A percentile compares a stretch with the other conserved stretches of the same genome.
Conservation (phyloP, 2,797 vertebrate genomes). For the Anguilla pacifica region DNA sequence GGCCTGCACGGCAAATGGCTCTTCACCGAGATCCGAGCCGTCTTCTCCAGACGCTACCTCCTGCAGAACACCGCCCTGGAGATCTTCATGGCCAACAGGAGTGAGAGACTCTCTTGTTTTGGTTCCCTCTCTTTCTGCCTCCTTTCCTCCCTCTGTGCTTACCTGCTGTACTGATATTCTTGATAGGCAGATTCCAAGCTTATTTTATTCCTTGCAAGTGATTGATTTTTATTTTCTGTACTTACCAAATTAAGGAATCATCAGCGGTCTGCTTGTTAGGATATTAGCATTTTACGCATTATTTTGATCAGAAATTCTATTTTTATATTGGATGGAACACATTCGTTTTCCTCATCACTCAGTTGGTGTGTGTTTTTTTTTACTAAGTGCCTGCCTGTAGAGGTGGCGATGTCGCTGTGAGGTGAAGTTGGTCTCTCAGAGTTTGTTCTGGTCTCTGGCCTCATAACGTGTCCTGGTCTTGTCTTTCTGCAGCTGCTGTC, state of each 20-base stretch:
- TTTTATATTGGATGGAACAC: not conserved
- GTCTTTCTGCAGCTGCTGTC: conserved; percentile 78
- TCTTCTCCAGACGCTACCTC: conserved; percentile 94
- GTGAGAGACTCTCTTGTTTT: conserved; percentile 67
- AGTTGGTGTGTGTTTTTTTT: too few relatives aligned
- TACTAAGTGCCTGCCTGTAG: not conserved
- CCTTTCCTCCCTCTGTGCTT: not conserved
- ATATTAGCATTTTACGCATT: not conserved
- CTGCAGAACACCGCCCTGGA: conserved; percentile 96
- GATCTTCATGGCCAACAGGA: conserved; percentile 97
- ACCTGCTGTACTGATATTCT: not conserved
- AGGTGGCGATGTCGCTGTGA: not conserved
- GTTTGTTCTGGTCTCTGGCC: conserved; percentile 7
- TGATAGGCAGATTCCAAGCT: not conserved
- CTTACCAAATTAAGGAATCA: not conserved
- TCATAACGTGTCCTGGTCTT: conserved; percentile 1
- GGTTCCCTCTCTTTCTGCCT: not conserved
- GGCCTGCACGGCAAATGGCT: conserved; percentile 98
- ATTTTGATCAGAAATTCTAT: not conserved
- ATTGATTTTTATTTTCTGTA: not conserved
- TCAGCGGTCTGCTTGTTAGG: not conserved
- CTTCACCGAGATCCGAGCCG: conserved; percentile 89
- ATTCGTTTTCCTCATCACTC: not conserved
- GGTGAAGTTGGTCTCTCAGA: not conserved
- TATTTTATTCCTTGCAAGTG: not conserved